These are phyloP conservation scores for Notechis scutatus DNA, from an alignment of 2,113 vertebrate genomes.

Conservation along the genomic window DNA sequence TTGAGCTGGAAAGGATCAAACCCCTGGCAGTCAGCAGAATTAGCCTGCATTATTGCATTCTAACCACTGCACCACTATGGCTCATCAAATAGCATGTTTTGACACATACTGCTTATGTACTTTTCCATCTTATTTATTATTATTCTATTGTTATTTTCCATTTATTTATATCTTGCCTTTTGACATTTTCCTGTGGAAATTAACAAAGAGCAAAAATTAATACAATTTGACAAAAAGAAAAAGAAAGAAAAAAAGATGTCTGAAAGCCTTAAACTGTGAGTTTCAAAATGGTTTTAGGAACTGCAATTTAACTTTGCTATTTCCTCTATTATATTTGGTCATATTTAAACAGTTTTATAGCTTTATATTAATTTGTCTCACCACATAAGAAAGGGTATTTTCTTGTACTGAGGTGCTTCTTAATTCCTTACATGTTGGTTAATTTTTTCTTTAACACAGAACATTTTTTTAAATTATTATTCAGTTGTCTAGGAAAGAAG, in stretches of 20 bases:
- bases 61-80: too few relatives aligned
- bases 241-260: not conserved
- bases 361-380: constrained; percentile 60
- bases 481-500: constrained; percentile 50
- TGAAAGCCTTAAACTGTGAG: constrained; percentile 27
- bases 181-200: not conserved
- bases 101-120: not conserved
- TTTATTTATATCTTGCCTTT: not conserved
- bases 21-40: too few relatives aligned
- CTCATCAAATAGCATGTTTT: not conserved
- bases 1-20: too few relatives aligned
- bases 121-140: not conserved
- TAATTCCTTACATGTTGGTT: constrained; percentile 63
- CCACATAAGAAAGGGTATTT: constrained; percentile 54
- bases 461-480: constrained; percentile 51
- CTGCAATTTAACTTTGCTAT: constrained; percentile 31
- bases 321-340: constrained; percentile 50
- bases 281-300: constrained; percentile 25
- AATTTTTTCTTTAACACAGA: constrained; percentile 65
- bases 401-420: constrained; percentile 60
- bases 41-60: too few relatives aligned
- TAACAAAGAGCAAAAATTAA: not conserved
- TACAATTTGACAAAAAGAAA: not conserved
- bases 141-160: not conserved
- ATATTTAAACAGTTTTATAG: constrained; percentile 52